Base-by-base conservation (phyloP, 2,113 vertebrate genomes). In the Sinocyclocheilus maitianheensis region DNA sequence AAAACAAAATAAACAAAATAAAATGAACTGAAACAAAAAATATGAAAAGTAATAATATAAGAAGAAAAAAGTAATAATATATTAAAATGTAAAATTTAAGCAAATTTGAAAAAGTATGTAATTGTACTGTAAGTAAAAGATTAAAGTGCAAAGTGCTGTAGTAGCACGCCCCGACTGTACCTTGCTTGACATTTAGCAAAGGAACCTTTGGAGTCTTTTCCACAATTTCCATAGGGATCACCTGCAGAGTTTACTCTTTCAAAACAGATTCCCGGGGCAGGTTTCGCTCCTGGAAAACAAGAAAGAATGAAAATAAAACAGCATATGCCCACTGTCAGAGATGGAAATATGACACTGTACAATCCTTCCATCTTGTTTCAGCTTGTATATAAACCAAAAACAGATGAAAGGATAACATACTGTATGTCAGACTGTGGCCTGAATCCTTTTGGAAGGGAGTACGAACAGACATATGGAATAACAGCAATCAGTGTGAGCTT, bases 151-250 rank as follows among this genome's bases (percentile, higher is more conserved):
- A 48, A 77, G 24, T 77, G 48, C 7, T 69, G 22, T 77, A 65
- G 37, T 67, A 46, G 30, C 34, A 22, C 24, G 60, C 18, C 2
- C 30, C 46, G 11, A 69, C 67, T 74, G 71, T 77, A 99, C 98
- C 96, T 96, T 86, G 93, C 92, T 75, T 97, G 97, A 62, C 98
- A 99, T 86, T 97, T 99, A 89, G 95, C 96, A 48, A 99, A 99
- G 53, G 96, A 96, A 72, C 96, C 96, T 92, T 96, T 97, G 87
- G 96, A 95, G 91, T 99, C 96, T 81, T 99, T 99, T 87, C 98
- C 98, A 30, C 98, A 99, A 93, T 99, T 99, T 89, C 98, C 98
- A 1, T 99, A 99, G 26, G 98, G 98, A 89, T 99, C 98, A 0
- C 98, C 98, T 0, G 98, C 98, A 0, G 97, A 98, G 92, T 99